A percentile compares a stretch with the other conserved stretches of the same genome.
These are phyloP conservation scores for Lasioglossum baleicum DNA, from an alignment of 1,140 invertebrate genomes.

Conservation along the genomic window DNA sequence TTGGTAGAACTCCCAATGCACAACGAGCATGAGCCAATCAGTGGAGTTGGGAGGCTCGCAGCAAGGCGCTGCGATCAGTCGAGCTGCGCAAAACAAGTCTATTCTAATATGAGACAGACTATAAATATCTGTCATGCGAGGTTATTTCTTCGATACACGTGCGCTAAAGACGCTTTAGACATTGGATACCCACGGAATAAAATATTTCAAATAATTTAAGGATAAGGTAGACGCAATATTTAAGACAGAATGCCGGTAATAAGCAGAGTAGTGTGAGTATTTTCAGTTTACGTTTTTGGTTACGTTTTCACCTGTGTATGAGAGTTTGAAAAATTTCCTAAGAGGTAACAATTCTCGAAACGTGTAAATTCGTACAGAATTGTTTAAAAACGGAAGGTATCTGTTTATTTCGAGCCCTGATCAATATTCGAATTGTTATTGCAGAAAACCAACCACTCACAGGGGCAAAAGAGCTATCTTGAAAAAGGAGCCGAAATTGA, in stretches of 20 bases:
- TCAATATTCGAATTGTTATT: constrained; percentile 45
- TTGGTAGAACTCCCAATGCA: no score
- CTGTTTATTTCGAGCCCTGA: no score
- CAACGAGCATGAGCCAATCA: no score
- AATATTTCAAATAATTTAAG: not conserved
- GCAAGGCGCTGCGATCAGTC: no score
- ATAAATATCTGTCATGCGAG: no score
- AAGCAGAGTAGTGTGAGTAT: constrained; percentile 77
- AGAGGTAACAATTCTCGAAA: no score
- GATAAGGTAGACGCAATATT: not conserved
- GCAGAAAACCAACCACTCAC: constrained; percentile 92
- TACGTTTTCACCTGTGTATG: not conserved
- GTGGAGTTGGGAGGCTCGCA: no score
- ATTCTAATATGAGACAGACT: no score
- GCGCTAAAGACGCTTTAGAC: not conserved
- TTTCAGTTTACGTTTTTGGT: constrained; percentile 2
- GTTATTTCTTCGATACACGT: not conserved
- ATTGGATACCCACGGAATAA: not conserved
- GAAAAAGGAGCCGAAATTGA: constrained; percentile 91
- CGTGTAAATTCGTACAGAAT: no score
- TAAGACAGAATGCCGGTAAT: constrained; percentile 72
- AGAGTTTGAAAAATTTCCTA: no score
- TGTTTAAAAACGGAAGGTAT: no score
- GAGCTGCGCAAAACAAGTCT: no score
- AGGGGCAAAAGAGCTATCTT: constrained; percentile 92